phyloP scores from a whole-genome alignment of 1,140 invertebrate species.

The Gonatopus flavifemur region DNA sequence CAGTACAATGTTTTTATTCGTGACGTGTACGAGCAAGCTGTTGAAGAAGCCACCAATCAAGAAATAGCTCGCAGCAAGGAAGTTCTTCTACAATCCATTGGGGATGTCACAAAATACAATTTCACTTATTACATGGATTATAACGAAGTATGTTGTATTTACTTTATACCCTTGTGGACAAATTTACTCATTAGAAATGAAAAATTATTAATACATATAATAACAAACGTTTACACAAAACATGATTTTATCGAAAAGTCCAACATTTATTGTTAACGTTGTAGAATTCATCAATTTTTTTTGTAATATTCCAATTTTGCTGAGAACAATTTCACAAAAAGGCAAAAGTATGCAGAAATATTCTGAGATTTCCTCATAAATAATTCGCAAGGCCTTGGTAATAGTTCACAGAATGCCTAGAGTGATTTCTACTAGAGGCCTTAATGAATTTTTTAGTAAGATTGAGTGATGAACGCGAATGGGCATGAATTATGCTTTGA shows the following conservation, averaged over 20 bases:
- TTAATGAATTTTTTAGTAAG: too few relatives aligned
- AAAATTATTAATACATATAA: neutral
- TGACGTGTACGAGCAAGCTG: conserved; percentile 8
- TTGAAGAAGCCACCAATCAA: conserved; percentile 6
- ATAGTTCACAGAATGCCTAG: too few relatives aligned
- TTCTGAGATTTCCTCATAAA: too few relatives aligned
- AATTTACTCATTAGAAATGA: too few relatives aligned
- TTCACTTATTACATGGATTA: conserved; percentile 17
- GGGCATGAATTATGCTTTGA: too few relatives aligned
- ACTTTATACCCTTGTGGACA: neutral
- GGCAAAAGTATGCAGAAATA: too few relatives aligned
- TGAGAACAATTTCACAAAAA: neutral
- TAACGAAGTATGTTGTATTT: conserved; percentile 7
- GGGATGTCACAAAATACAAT: neutral
- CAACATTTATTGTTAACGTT: neutral
- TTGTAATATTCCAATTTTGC: neutral
- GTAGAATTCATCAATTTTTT: neutral
- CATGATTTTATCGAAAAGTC: neutral
- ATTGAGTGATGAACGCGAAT: too few relatives aligned
- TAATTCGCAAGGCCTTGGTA: too few relatives aligned
- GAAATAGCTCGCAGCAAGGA: neutral
- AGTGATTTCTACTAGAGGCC: too few relatives aligned
- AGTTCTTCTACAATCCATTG: too few relatives aligned
- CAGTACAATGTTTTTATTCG: conserved; percentile 14
- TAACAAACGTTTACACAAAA: neutral